Evolutionary conservation across 2,888 invertebrate species (phyloP).

Genomic region (Rapana venosa): DNA sequence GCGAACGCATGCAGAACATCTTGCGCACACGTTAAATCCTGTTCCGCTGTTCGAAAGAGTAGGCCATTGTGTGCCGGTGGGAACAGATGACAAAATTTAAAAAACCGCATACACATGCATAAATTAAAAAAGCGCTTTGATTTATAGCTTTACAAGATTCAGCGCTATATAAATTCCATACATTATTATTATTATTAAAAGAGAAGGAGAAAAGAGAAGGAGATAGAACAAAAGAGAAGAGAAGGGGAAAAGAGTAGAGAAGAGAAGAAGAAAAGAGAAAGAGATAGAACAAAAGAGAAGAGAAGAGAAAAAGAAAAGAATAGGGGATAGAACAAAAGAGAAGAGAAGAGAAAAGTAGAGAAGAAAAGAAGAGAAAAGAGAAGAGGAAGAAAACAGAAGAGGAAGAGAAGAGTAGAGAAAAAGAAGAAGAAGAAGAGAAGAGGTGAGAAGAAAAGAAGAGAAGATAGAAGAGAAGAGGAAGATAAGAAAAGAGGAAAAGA

Average conservation of each 20-base stretch:
- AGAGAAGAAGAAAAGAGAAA: neutral
- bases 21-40: no score
- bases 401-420: neutral
- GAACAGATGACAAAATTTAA: no score
- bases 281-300: neutral
- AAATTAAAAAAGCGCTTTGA: no score
- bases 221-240: neutral
- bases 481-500: neutral
- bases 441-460: neutral
- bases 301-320: neutral
- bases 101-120: no score
- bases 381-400: neutral
- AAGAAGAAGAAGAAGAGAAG: neutral
- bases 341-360: neutral
- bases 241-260: neutral
- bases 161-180: no score
- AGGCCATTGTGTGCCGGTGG: no score
- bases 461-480: neutral
- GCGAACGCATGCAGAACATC: no score
- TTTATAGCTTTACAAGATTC: no score
- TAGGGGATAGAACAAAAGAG: neutral
- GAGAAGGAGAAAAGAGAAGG: neutral
- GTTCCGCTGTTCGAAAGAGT: no score
- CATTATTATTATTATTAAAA: no score
- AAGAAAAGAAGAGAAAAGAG: neutral